These are phyloP conservation scores for Formica aserva DNA, from an alignment of 2,888 invertebrate genomes.

Conservation along the genomic window DNA sequence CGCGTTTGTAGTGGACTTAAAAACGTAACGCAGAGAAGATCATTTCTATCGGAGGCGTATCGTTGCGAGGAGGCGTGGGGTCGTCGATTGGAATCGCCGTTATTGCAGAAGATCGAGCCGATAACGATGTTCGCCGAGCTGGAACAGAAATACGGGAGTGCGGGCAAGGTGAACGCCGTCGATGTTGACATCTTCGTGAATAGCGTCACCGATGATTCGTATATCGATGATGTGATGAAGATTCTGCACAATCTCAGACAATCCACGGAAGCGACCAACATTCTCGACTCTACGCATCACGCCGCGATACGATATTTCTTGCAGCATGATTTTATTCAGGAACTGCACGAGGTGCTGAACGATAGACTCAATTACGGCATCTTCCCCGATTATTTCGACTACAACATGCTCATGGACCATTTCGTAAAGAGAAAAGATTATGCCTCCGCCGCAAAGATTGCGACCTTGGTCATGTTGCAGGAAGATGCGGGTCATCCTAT, in stretches of 20 bases:
- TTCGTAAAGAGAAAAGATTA: slow-evolving; percentile 91
- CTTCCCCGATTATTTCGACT: slow-evolving; percentile 93
- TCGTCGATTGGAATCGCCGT: slow-evolving; percentile 88
- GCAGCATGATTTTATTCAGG: slow-evolving; percentile 85
- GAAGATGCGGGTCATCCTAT: slow-evolving; percentile 93
- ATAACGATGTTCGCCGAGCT: slow-evolving; percentile 91
- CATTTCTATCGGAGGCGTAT: slow-evolving; percentile 91
- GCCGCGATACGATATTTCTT: slow-evolving; percentile 90
- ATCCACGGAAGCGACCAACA: slow-evolving; percentile 90
- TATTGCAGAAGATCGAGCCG: slow-evolving; percentile 88
- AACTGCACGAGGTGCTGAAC: slow-evolving; percentile 91
- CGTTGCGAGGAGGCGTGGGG: slow-evolving; percentile 91
- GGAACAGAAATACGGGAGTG: slow-evolving; percentile 89
- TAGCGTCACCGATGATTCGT: slow-evolving; percentile 87
- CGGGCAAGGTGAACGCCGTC: slow-evolving; percentile 90
- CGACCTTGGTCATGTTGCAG: slow-evolving; percentile 94
- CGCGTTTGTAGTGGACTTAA: not conserved
- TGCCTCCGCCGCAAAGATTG: slow-evolving; percentile 91
- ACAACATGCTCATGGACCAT: slow-evolving; percentile 93
- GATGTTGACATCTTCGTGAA: slow-evolving; percentile 95
- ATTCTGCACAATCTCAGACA: slow-evolving; percentile 90
- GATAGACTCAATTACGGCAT: slow-evolving; percentile 95
- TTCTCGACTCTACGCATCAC: slow-evolving; percentile 93
- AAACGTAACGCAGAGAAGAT: slow-evolving; percentile 79
- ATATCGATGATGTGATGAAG: slow-evolving; percentile 91